Conservation (phyloP, 2,797 vertebrate genomes). For the Hydrophis major region DNA sequence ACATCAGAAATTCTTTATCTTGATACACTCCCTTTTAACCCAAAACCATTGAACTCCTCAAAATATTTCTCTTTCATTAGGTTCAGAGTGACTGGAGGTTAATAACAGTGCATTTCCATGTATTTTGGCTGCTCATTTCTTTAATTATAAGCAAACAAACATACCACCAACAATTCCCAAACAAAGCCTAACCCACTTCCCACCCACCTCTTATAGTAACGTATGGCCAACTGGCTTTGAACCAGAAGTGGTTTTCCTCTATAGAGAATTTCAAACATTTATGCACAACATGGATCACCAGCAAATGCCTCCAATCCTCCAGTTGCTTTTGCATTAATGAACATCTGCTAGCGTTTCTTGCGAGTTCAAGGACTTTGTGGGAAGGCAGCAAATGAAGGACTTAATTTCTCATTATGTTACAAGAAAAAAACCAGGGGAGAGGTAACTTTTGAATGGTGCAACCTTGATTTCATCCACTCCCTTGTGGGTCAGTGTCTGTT, state of each 20-base stretch:
- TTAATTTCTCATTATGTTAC: conserved; percentile 38
- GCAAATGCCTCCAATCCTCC: conserved; percentile 63
- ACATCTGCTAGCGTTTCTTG: conserved; percentile 67
- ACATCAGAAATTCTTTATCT: neutral
- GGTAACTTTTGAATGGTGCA: neutral
- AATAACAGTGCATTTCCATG: conserved; percentile 21
- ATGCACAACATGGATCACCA: conserved; percentile 55
- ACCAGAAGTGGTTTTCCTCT: conserved; percentile 56
- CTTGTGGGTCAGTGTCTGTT: neutral
- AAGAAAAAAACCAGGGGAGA: neutral
- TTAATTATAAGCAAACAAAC: conserved; percentile 56
- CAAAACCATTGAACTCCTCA: conserved; percentile 38
- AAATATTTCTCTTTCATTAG: conserved; percentile 36
- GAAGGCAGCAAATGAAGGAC: conserved; percentile 25
- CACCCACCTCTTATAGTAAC: conserved; percentile 22
- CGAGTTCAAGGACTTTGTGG: conserved; percentile 69
- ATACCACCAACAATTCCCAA: conserved; percentile 52
- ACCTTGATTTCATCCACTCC: neutral
- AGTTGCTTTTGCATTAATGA: conserved; percentile 65
- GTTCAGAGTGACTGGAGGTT: conserved; percentile 12
- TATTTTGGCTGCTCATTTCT: conserved; percentile 58
- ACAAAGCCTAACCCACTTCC: conserved; percentile 35
- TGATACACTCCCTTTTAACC: conserved; percentile 23
- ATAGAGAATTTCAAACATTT: conserved; percentile 60
- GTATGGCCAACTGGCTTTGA: conserved; percentile 58